A percentile compares a stretch with the other conserved stretches of the same genome.
These are phyloP conservation scores for Mesodorylaimus sp. DNA, from an alignment of 2,888 invertebrate species.

Conservation along the genomic window DNA sequence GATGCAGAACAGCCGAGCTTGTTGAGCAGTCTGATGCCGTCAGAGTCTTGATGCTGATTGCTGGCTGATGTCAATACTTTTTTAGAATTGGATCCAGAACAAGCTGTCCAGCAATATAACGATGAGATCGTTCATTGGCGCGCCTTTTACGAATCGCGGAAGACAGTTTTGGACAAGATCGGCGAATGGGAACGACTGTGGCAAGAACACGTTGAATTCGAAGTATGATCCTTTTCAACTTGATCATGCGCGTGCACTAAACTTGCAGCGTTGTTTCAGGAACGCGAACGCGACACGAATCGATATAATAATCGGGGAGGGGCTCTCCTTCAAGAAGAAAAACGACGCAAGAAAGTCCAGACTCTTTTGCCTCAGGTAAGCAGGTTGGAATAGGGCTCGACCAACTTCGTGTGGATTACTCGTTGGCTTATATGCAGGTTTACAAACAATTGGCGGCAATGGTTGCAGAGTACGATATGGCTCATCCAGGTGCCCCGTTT, in stretches of 20 bases:
- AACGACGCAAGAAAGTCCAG: conserved; percentile 56
- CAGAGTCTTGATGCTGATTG: too few relatives aligned
- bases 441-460: too few relatives aligned
- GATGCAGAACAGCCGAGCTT: too few relatives aligned
- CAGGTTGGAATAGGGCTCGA: not conserved
- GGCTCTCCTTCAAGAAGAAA: conserved; percentile 62
- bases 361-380: conserved; percentile 32
- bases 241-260: too few relatives aligned
- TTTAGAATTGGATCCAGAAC: too few relatives aligned
- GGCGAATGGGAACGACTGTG: not conserved
- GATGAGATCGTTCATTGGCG: not conserved
- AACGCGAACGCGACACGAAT: conserved; percentile 46
- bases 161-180: not conserved
- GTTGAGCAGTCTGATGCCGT: too few relatives aligned
- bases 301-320: conserved; percentile 72
- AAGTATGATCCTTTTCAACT: too few relatives aligned
- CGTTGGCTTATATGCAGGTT: too few relatives aligned
- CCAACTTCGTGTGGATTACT: too few relatives aligned
- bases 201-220: not conserved
- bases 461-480: not conserved
- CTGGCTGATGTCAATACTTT: too few relatives aligned
- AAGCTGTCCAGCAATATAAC: not conserved
- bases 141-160: conserved; percentile 1
- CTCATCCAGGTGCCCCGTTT: not conserved
- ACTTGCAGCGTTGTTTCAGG: not conserved